phyloP scores from a whole-genome alignment of 2,888 invertebrate species.

The Anarsia innoxiella region DNA sequence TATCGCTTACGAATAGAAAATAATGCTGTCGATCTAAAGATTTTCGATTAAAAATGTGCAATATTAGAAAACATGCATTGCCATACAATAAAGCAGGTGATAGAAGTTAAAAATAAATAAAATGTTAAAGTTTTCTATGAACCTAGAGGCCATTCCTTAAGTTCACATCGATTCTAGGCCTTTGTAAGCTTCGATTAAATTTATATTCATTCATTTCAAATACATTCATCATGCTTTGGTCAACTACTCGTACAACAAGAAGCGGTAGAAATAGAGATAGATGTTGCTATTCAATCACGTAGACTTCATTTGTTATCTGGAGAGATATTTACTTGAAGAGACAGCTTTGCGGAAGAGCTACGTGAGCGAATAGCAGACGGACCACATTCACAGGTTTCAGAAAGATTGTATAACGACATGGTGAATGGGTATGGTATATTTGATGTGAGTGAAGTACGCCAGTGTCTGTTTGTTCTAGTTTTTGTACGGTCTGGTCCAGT shows the following conservation, averaged over 20 bases:
- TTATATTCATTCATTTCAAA: slow-evolving; percentile 14
- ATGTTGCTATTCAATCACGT: slow-evolving; percentile 49
- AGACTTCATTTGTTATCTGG: slow-evolving; percentile 11
- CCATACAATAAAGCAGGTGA: slow-evolving; percentile 49
- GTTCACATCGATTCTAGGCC: too few relatives aligned
- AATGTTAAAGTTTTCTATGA: not conserved
- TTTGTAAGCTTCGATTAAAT: too few relatives aligned
- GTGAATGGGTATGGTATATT: slow-evolving; percentile 62
- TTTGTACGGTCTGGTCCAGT: slow-evolving; percentile 61
- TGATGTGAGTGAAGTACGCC: slow-evolving; percentile 71
- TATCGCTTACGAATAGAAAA: too few relatives aligned
- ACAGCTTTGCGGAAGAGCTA: too few relatives aligned
- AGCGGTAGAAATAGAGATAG: slow-evolving; percentile 34
- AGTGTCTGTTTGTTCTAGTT: slow-evolving; percentile 66
- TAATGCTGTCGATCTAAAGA: too few relatives aligned
- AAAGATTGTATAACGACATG: slow-evolving; percentile 58
- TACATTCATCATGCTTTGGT: slow-evolving; percentile 47
- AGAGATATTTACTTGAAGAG: too few relatives aligned
- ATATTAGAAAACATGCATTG: slow-evolving; percentile 48
- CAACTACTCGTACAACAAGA: slow-evolving; percentile 51
- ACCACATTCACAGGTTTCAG: slow-evolving; percentile 65
- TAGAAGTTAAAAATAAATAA: slow-evolving; percentile 15
- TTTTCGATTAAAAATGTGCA: slow-evolving; percentile 23
- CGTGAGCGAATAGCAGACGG: slow-evolving; percentile 52
- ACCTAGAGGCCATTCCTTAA: slow-evolving; percentile 2